Evolutionary conservation across 2,888 invertebrate genomes (phyloP).

Genomic region (Drosophila ustulata): DNA sequence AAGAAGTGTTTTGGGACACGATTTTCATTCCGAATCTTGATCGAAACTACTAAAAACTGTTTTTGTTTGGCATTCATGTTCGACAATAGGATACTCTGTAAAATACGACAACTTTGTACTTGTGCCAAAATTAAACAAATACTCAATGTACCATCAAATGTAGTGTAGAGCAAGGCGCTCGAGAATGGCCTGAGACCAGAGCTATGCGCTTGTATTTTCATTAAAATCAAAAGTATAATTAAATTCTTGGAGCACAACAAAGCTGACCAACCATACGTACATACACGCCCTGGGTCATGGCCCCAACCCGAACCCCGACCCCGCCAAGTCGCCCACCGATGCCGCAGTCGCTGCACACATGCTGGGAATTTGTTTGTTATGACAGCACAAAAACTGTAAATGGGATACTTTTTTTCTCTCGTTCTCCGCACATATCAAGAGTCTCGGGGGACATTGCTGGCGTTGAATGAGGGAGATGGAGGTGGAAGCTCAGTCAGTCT

Average conservation of each 20-base stretch:
- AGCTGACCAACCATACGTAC: slow-evolving; percentile 44
- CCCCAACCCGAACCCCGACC: slow-evolving; percentile 1
- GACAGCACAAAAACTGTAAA: slow-evolving; percentile 62
- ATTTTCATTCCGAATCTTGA: slow-evolving; percentile 11
- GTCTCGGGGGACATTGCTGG: slow-evolving; percentile 18
- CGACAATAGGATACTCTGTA: neutral
- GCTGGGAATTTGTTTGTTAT: slow-evolving; percentile 74
- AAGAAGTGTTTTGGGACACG: slow-evolving; percentile 20
- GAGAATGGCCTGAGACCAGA: slow-evolving; percentile 10
- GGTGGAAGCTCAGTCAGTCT: slow-evolving; percentile 17
- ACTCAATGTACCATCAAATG: slow-evolving; percentile 4
- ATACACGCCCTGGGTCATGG: slow-evolving; percentile 17
- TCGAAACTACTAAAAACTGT: neutral
- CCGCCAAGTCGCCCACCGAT: neutral
- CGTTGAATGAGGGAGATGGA: neutral
- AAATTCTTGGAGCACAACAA: slow-evolving; percentile 61
- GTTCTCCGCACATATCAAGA: slow-evolving; percentile 31
- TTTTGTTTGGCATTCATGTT: neutral
- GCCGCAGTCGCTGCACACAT: slow-evolving; percentile 47
- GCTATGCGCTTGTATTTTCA: slow-evolving; percentile 57
- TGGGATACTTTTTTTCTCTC: slow-evolving; percentile 38
- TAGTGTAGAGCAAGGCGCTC: slow-evolving; percentile 21
- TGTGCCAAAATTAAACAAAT: neutral
- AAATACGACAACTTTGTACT: neutral
- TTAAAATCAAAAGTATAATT: slow-evolving; percentile 75